Base-by-base conservation (phyloP, 2,888 invertebrate species). In the Mylabris sibirica region DNA sequence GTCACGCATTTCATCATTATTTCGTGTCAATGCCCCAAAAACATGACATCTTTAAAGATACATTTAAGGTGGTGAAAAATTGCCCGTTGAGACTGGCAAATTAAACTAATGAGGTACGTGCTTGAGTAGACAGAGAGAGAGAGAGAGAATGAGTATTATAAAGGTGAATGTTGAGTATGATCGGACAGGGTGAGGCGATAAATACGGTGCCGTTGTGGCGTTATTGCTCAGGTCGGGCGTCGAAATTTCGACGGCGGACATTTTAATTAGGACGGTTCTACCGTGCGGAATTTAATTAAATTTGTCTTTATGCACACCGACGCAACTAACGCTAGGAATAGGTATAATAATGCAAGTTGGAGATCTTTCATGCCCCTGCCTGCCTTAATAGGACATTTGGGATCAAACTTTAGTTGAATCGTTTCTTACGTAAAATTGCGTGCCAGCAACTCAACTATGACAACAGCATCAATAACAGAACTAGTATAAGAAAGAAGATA, bases 41-140 rank as follows among this genome's bases (percentile, higher is more conserved):
- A 44, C 60, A 22, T 59, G 68, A 60, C 38, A 59, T 59, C 65
- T 26, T 63, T 38, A 22, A 11, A 24, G 41, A 17, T 61, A 61
- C 62, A 34, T 61, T 41, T 65, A 30, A 30, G 30, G 60, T 67
- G 59, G 57, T 59, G 61, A 41, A 68, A 70, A 68, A 68, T 68
- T 68, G 41, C 63, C 57, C 24, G 24, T 57, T 57, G 57, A 57
- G 57, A 75, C 73, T 75, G 75, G 70, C 76, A 77, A 78, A 78
- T 77, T 77, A 79, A 78, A 78, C 78, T 78, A 79, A 79, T 79
- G 77, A 79, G 76, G 76, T 78, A 78, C 79, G 79, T 79, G 79
- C 76, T 76, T 75, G 72, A 75, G 67, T 73, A 74, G 74, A 73
- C 65, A 22, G 30, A 30, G 30, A n/a, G n/a, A n/a, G n/a, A n/a